phyloP scores from a whole-genome alignment of 2,888 invertebrate genomes.

The Morpho achilles region DNA sequence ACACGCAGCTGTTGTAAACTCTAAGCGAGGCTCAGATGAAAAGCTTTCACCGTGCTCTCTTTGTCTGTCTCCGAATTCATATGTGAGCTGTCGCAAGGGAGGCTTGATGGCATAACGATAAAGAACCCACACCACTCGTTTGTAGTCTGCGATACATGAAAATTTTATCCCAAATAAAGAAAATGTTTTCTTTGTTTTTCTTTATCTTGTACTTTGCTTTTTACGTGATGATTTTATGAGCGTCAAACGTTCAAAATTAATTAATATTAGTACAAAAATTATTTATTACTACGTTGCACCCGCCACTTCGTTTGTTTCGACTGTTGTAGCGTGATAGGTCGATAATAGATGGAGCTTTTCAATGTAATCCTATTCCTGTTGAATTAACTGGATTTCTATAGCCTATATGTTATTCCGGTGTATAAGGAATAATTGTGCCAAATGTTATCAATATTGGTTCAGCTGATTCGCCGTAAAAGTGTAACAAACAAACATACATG shows the following conservation, averaged over 20 bases:
- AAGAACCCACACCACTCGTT: conserved; percentile 9
- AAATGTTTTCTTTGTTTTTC: neutral
- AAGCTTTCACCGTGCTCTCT: conserved; percentile 29
- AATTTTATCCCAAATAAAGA: conserved; percentile 10
- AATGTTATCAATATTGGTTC: too few relatives aligned
- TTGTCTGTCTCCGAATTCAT: conserved; percentile 30
- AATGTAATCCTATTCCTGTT: too few relatives aligned
- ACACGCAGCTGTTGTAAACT: conserved; percentile 21
- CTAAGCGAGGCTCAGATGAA: conserved; percentile 23
- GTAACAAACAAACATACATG: too few relatives aligned
- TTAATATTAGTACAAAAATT: too few relatives aligned
- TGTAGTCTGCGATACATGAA: conserved; percentile 9
- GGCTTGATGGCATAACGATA: conserved; percentile 22
- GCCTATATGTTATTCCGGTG: too few relatives aligned
- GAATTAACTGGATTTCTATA: too few relatives aligned
- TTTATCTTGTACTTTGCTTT: neutral
- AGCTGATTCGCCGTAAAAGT: too few relatives aligned
- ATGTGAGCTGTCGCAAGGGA: conserved; percentile 25
- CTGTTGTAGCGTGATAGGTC: too few relatives aligned
- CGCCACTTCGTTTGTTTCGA: too few relatives aligned
- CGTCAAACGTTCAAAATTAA: neutral
- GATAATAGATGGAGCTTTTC: too few relatives aligned
- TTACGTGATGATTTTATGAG: neutral
- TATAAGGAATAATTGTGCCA: too few relatives aligned
- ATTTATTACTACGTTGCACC: too few relatives aligned